A percentile compares a stretch with the other conserved stretches of the same genome.
These are phyloP conservation scores for Rhinichthys klamathensis DNA, from an alignment of 2,113 vertebrate genomes.

Conservation along the genomic window DNA sequence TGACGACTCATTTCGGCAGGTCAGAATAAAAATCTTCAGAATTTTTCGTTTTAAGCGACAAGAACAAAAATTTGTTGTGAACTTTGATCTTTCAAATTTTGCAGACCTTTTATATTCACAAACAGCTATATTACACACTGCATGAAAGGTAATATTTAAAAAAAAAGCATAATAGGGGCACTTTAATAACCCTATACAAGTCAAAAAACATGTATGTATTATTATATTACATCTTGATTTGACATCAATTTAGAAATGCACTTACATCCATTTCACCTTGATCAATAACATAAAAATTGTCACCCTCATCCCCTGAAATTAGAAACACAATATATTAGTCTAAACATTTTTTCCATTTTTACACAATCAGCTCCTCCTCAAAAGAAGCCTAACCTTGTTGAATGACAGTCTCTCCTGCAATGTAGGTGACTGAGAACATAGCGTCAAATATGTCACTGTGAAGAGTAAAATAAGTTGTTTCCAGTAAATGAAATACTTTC, in stretches of 20 bases:
- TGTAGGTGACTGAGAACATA: slow-evolving; percentile 98
- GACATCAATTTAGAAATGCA: slow-evolving; percentile 38
- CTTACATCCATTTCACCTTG: slow-evolving; percentile 99
- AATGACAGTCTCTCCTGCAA: slow-evolving; percentile 97
- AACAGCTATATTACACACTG: too few species aligned
- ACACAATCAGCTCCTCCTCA: background rate
- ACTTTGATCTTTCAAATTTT: too few species aligned
- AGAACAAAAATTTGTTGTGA: too few species aligned
- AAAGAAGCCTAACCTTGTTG: slow-evolving; percentile 83
- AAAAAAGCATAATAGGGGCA: too few species aligned
- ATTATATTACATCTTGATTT: background rate
- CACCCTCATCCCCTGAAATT: slow-evolving; percentile 88
- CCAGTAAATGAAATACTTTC: background rate
- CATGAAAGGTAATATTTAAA: too few species aligned
- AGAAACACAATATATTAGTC: slow-evolving; percentile 2
- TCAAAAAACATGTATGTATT: background rate
- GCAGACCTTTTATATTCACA: too few species aligned
- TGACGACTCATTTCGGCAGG: too few species aligned
- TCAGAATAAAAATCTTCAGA: too few species aligned
- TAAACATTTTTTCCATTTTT: background rate
- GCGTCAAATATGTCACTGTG: slow-evolving; percentile 97
- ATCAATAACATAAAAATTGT: slow-evolving; percentile 99
- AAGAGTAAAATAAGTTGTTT: slow-evolving; percentile 13
- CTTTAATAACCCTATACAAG: too few species aligned
- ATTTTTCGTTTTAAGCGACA: too few species aligned